A percentile compares a stretch with the other conserved stretches of the same genome.
phyloP scores from a whole-genome alignment of 1,140 invertebrate genomes.

The Coptotermes formosanus region DNA sequence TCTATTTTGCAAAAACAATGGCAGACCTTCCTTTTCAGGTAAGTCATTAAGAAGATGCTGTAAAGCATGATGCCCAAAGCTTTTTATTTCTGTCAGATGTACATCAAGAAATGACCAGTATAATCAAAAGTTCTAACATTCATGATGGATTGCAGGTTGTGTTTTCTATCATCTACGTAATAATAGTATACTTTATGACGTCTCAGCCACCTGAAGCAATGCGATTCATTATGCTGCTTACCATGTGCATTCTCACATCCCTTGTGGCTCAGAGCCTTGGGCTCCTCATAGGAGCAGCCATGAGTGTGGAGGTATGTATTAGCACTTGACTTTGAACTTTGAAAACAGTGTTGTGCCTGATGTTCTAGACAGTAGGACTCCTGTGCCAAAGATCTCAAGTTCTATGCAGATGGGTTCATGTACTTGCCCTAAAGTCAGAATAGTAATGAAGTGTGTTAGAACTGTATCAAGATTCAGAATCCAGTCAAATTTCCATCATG shows the following conservation, averaged over 20 bases:
- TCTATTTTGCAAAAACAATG: slow-evolving; percentile 92
- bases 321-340: neutral
- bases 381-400: neutral
- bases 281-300: slow-evolving; percentile 86
- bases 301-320: slow-evolving; percentile 72
- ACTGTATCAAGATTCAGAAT: no score
- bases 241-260: slow-evolving; percentile 83
- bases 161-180: slow-evolving; percentile 85
- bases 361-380: neutral
- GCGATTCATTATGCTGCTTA: slow-evolving; percentile 83
- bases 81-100: no score
- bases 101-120: no score
- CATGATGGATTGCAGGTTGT: slow-evolving; percentile 62
- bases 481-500: no score
- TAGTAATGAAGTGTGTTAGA: no score
- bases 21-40: slow-evolving; percentile 96
- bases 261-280: slow-evolving; percentile 91
- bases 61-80: no score
- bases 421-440: no score
- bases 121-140: no score
- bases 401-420: neutral
- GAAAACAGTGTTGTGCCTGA: neutral
- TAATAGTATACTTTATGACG: slow-evolving; percentile 94
- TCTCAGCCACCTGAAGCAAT: slow-evolving; percentile 84
- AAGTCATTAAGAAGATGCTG: slow-evolving; percentile 37